Evolutionary conservation across 2,113 vertebrate genomes (phyloP).

Genomic region (Pelvicachromis taeniatus): DNA sequence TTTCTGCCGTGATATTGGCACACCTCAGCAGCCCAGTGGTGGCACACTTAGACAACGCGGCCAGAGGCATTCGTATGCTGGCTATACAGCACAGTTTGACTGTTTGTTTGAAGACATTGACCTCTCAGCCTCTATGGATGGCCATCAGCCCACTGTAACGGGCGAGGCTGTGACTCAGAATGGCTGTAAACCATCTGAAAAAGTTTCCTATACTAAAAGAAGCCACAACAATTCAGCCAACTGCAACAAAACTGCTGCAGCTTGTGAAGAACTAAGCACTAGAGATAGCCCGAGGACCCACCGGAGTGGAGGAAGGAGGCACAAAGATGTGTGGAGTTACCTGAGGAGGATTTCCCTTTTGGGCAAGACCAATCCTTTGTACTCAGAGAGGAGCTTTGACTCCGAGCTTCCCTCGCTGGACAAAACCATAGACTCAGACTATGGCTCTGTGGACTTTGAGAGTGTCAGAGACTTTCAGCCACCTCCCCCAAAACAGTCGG

Average conservation of each 20-base stretch:
- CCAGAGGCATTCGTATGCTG: conserved; percentile 85
- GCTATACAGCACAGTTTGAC: conserved; percentile 80
- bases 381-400: conserved; percentile 75
- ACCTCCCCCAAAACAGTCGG: conserved; percentile 53
- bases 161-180: conserved; percentile 62
- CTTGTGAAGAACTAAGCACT: conserved; percentile 62
- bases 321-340: conserved; percentile 86
- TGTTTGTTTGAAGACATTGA: conserved; percentile 83
- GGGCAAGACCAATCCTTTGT: conserved; percentile 71
- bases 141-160: conserved; percentile 56
- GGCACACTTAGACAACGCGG: conserved; percentile 66
- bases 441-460: conserved; percentile 75
- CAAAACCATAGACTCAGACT: conserved; percentile 75
- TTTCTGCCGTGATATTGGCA: conserved; percentile 61
- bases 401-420: conserved; percentile 75
- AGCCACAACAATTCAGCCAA: conserved; percentile 68
- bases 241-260: conserved; percentile 61
- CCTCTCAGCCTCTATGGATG: conserved; percentile 68
- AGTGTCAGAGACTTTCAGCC: conserved; percentile 70
- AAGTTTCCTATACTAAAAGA: conserved; percentile 62
- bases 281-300: conserved; percentile 66
- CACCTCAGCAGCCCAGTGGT: conserved; percentile 60
- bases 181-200: conserved; percentile 67
- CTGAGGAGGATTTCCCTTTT: conserved; percentile 82
- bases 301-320: conserved; percentile 61